Conservation (phyloP, 2,113 vertebrate species). For the Cyprinodon brontotheroides region DNA sequence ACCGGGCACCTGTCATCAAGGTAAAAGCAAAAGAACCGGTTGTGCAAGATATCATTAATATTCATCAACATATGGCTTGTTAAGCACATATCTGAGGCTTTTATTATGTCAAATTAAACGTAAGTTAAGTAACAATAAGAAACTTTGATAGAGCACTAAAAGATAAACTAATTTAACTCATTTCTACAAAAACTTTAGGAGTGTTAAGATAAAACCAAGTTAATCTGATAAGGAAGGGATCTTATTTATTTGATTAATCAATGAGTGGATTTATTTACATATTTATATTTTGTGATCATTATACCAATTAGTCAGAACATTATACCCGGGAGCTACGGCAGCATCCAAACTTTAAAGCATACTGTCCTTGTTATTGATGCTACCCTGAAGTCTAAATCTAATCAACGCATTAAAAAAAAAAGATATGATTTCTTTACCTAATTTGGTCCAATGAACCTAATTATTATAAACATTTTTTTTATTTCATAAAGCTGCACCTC, state of each 20-base stretch:
- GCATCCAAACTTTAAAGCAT: not conserved
- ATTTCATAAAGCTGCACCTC: no score
- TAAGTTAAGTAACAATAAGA: not conserved
- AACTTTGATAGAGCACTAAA: not conserved
- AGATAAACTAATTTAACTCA: not conserved
- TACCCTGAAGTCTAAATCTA: no score
- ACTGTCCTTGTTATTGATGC: no score
- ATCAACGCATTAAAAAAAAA: not conserved
- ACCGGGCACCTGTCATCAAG: constrained; percentile 77
- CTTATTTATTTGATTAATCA: not conserved
- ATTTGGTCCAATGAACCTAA: not conserved
- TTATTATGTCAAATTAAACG: not conserved
- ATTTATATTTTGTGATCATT: not conserved
- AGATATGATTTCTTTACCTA: not conserved
- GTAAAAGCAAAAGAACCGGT: constrained; percentile 37
- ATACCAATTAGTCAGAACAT: not conserved
- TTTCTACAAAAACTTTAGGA: not conserved
- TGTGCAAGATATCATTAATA: not conserved
- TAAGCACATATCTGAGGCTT: not conserved
- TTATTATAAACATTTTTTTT: not conserved
- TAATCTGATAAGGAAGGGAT: not conserved
- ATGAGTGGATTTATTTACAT: not conserved
- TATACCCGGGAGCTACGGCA: not conserved
- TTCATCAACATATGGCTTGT: not conserved
- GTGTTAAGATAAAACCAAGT: not conserved